Base-by-base conservation (phyloP, 2,113 vertebrate genomes). In the Naja naja region DNA sequence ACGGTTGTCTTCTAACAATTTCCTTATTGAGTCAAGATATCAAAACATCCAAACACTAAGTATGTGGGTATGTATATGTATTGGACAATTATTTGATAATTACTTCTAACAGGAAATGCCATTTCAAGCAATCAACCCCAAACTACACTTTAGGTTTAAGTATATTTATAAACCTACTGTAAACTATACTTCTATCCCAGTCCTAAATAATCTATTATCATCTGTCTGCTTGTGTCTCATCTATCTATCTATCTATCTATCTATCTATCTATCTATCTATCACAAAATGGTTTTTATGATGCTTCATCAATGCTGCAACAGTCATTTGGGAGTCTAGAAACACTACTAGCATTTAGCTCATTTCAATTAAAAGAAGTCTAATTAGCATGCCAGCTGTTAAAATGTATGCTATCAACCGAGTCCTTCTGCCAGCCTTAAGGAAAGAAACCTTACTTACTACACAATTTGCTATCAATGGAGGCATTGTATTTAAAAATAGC, bases 321-420 rank as follows among this genome's bases (percentile, higher is more conserved):
- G 97, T 94, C 95, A 97, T 95, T 90, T 96, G 92, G 94, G 95
- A 97, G 96, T 96, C 97, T 94, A 96, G 94, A 96, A 96, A 97
- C 95, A 93, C 92, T 96, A 95, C 97, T 88, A 97, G 93, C 94
- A 95, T 95, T 97, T 96, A 92, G 93, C 92, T 98, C 93, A 96
- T 97, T 97, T 97, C 96, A 96, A 94, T 96, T 95, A 96, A 97
- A 74, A 74, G 97, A 96, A 91, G 89, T 91, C 95, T 97, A 95
- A 97, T 98, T 97, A 98, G 96, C 95, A 97, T 95, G 93, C 96
- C 95, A 97, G 94, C 97, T 97, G 95, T 97, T 97, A 92, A 96
- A 97, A 97, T 4, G 88, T 91, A 95, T 95, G 96, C 96, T 96
- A 94, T 94, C 94, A 96, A 95, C 95, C 94, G 93, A 87, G 89